Evolutionary conservation across 2,113 vertebrate species (phyloP).

Genomic region (Myiagra hebetior): DNA sequence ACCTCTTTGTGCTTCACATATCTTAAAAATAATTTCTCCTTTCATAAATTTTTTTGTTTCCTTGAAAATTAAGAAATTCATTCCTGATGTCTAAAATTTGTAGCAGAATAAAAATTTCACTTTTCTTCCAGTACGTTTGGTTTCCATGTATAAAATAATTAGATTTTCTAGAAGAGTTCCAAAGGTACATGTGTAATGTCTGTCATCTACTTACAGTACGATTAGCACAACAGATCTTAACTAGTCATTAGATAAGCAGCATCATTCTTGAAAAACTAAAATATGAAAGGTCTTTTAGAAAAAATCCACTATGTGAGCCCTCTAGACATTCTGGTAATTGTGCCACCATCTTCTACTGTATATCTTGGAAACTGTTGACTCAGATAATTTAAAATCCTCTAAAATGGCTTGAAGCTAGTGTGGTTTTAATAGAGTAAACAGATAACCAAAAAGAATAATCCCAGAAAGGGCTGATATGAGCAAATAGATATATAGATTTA

Average conservation of each 20-base stretch:
- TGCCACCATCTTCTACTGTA: neutral
- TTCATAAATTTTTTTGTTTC: neutral
- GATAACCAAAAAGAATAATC: neutral
- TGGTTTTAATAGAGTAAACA: neutral
- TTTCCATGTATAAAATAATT: neutral
- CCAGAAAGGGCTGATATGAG: neutral
- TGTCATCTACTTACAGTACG: accelerated
- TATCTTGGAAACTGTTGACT: neutral
- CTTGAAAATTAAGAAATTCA: neutral
- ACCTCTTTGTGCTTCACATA: neutral
- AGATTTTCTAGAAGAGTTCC: neutral
- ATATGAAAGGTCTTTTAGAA: neutral
- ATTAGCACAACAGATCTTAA: neutral
- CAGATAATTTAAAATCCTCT: neutral
- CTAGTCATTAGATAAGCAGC: neutral
- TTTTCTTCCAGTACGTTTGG: neutral
- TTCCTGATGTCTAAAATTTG: neutral
- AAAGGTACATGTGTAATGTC: neutral
- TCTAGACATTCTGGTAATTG: neutral
- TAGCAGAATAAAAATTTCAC: neutral
- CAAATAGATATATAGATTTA: neutral
- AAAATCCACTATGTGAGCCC: neutral
- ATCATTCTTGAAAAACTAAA: neutral
- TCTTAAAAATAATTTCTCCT: neutral
- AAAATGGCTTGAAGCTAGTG: neutral